Evolutionary conservation across 2,113 vertebrate species (phyloP).

Genomic region (Aspiorhynchus laticeps): DNA sequence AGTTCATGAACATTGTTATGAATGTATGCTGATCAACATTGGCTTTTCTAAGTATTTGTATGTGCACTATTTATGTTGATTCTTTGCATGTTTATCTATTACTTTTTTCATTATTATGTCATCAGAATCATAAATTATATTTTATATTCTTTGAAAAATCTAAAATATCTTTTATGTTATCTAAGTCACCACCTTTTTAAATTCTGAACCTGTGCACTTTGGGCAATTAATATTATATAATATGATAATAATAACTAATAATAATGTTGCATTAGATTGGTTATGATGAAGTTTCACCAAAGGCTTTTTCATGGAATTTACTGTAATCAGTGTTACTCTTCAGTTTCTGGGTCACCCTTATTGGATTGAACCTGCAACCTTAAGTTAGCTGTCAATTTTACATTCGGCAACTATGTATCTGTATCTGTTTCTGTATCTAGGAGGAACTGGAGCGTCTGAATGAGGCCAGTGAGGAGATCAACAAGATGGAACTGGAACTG

Average conservation of each 20-base stretch:
- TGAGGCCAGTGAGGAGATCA: slow-evolving; percentile 90
- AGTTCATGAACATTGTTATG: background rate
- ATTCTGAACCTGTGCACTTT: background rate
- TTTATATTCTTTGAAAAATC: background rate
- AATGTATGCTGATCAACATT: background rate
- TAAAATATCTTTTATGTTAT: background rate
- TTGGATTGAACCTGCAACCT: background rate
- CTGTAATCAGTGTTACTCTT: background rate
- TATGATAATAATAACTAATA: background rate
- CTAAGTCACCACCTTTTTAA: background rate
- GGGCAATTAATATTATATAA: too few species aligned
- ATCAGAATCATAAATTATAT: background rate
- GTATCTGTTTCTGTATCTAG: slow-evolving; percentile 63
- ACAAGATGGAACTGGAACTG: slow-evolving; percentile 87
- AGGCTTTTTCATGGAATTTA: background rate
- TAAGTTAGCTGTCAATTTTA: background rate
- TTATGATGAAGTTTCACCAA: background rate
- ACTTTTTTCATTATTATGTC: background rate
- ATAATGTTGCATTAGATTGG: background rate
- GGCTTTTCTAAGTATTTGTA: background rate
- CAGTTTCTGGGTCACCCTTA: background rate
- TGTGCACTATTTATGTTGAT: background rate
- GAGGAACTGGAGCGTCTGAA: slow-evolving; percentile 90
- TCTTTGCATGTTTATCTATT: background rate
- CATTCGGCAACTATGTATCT: background rate